Conservation (phyloP, 2,113 vertebrate genomes). For the Cyprinodon variegatus region DNA sequence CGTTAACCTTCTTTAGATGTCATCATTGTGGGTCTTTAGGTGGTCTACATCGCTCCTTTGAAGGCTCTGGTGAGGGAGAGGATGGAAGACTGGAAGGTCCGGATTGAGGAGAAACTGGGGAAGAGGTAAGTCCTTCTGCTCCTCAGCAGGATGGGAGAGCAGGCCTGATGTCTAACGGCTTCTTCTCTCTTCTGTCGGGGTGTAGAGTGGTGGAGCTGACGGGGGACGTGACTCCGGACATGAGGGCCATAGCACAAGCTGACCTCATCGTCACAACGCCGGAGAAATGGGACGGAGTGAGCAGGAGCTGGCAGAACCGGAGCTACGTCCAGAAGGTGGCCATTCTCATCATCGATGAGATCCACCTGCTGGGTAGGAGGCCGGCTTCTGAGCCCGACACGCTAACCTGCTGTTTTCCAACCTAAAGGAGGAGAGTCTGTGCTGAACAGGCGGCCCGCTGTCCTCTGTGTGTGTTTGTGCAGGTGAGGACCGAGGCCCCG, state of each 20-base stretch:
- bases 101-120: constrained; percentile 95
- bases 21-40: constrained; percentile 71
- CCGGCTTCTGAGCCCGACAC: no score
- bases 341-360: constrained; percentile 98
- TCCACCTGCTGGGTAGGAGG: constrained; percentile 90
- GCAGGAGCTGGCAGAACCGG: constrained; percentile 98
- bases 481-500: constrained; percentile 97
- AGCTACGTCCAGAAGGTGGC: constrained; percentile 96
- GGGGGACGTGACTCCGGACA: constrained; percentile 95
- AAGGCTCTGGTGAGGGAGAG: constrained; percentile 96
- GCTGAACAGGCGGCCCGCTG: no score
- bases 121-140: constrained; percentile 85
- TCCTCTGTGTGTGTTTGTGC: constrained; percentile 9
- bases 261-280: constrained; percentile 98
- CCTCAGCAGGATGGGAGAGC: no score
- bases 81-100: constrained; percentile 97
- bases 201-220: constrained; percentile 94
- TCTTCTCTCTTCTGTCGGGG: constrained; percentile 2
- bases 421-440: no score
- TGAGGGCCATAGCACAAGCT: constrained; percentile 92
- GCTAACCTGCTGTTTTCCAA: no score
- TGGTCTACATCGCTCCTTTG: constrained; percentile 95
- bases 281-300: constrained; percentile 98
- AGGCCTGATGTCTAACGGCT: not conserved
- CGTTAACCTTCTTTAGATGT: no score